phyloP scores from a whole-genome alignment of 2,888 invertebrate genomes.

The Orthonychiurus folsomi region DNA sequence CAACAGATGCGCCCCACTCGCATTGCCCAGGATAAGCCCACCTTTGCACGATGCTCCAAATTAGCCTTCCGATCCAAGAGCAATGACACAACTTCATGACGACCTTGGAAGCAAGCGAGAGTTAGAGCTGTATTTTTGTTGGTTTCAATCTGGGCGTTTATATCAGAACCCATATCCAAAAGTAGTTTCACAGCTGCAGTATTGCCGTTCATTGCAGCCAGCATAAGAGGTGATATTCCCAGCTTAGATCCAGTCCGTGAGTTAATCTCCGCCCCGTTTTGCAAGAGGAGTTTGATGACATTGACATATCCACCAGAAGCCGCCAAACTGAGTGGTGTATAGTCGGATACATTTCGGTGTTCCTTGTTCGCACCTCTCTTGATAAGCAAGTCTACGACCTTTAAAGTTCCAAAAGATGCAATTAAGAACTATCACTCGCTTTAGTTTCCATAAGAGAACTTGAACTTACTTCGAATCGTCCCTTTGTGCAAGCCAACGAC shows the following conservation, averaged over 20 bases:
- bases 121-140: slow-evolving; percentile 97
- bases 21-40: slow-evolving; percentile 58
- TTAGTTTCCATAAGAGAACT: too few relatives aligned
- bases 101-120: slow-evolving; percentile 96
- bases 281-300: slow-evolving; percentile 86
- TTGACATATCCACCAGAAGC: slow-evolving; percentile 98
- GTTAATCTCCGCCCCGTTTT: slow-evolving; percentile 96
- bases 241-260: slow-evolving; percentile 93
- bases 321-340: slow-evolving; percentile 96
- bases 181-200: slow-evolving; percentile 81
- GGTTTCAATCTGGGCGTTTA: slow-evolving; percentile 98
- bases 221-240: slow-evolving; percentile 96
- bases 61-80: slow-evolving; percentile 93
- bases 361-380: slow-evolving; percentile 89
- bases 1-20: not conserved
- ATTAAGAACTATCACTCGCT: too few relatives aligned
- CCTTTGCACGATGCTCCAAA: slow-evolving; percentile 96
- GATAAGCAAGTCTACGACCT: slow-evolving; percentile 83
- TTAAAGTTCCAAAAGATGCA: too few relatives aligned
- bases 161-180: slow-evolving; percentile 96
- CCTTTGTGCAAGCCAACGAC: slow-evolving; percentile 93
- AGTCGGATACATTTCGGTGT: slow-evolving; percentile 97
- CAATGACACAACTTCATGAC: slow-evolving; percentile 95
- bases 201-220: slow-evolving; percentile 49
- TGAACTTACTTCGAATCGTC: slow-evolving; percentile 75